Percentiles rank a stretch among this genome's conserved stretches.
Evolutionary conservation across 1,140 invertebrate species (phyloP).

Genomic region (Anastatus disparis): DNA sequence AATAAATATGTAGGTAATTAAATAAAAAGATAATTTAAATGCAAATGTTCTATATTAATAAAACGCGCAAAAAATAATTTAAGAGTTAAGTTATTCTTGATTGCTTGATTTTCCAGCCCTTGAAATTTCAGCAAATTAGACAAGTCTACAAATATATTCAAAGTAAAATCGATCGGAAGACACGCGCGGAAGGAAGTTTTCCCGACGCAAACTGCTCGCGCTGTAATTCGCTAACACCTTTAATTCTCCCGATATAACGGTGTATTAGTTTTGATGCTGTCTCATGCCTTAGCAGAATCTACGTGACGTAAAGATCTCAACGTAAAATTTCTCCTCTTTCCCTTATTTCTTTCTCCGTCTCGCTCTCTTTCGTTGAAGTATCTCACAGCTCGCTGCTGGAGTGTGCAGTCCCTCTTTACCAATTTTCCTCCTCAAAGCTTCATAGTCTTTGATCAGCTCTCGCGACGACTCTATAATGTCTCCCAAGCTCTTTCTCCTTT

Average conservation of each 20-base stretch:
- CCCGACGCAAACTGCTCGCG: slow-evolving; percentile 27
- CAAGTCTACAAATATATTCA: no score
- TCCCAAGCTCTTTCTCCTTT: slow-evolving; percentile 24
- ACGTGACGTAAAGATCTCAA: no score
- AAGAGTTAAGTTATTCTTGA: no score
- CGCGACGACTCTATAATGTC: slow-evolving; percentile 60
- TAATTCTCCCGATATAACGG: slow-evolving; percentile 63
- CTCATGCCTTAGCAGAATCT: slow-evolving; percentile 31
- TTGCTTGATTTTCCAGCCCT: no score
- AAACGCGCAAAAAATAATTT: no score
- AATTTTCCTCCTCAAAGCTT: slow-evolving; percentile 66
- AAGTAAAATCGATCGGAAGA: slow-evolving; percentile 15
- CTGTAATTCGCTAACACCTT: slow-evolving; percentile 63
- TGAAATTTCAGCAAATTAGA: no score
- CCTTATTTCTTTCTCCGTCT: no score
- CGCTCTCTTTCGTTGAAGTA: slow-evolving; percentile 9
- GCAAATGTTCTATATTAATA: no score
- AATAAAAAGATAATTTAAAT: no score
- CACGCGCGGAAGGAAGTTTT: slow-evolving; percentile 18
- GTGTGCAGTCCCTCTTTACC: slow-evolving; percentile 59
- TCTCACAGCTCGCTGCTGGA: slow-evolving; percentile 50
- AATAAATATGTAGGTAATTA: no score
- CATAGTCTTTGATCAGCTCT: slow-evolving; percentile 66
- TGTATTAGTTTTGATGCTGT: slow-evolving; percentile 63
- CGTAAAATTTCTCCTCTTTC: no score